These are phyloP conservation scores for Amblyraja radiata DNA, from an alignment of 2,797 vertebrate genomes.

Conservation along the genomic window DNA sequence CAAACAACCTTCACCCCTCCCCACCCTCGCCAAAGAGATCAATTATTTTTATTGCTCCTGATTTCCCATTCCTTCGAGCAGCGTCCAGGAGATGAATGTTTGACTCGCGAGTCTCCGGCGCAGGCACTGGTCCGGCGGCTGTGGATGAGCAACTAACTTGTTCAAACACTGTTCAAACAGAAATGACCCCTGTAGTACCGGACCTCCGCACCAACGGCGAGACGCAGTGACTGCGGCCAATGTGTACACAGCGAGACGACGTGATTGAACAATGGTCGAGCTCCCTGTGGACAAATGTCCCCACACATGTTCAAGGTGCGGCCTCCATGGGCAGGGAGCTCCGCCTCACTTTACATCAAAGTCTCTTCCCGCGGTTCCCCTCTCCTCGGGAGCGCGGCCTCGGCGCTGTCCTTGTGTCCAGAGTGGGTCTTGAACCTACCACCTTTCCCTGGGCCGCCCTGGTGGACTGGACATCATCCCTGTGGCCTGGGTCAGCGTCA, in stretches of 20 bases:
- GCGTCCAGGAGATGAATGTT: not conserved
- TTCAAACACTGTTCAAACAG: not conserved
- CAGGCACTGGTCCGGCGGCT: not conserved
- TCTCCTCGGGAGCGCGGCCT: too few relatives aligned
- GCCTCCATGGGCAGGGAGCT: too few relatives aligned
- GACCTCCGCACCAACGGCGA: not conserved
- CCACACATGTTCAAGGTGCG: too few relatives aligned
- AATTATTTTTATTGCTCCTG: not conserved
- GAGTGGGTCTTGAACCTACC: not conserved
- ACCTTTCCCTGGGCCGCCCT: not conserved
- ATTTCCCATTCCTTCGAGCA: not conserved
- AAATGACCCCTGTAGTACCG: too few relatives aligned
- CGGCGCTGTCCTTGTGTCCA: not conserved
- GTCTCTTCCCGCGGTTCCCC: too few relatives aligned
- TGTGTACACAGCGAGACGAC: not conserved
- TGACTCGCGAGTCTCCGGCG: not conserved
- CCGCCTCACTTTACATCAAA: too few relatives aligned
- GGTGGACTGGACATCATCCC: not conserved
- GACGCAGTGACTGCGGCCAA: not conserved
- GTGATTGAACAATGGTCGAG: too few relatives aligned
- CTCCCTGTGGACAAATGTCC: not conserved
- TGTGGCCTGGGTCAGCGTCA: not conserved
- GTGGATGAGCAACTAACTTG: not conserved
- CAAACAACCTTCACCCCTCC: not conserved
- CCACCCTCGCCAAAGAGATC: not conserved